Conservation (phyloP, 2,797 vertebrate genomes). For the Danio choprae region DNA sequence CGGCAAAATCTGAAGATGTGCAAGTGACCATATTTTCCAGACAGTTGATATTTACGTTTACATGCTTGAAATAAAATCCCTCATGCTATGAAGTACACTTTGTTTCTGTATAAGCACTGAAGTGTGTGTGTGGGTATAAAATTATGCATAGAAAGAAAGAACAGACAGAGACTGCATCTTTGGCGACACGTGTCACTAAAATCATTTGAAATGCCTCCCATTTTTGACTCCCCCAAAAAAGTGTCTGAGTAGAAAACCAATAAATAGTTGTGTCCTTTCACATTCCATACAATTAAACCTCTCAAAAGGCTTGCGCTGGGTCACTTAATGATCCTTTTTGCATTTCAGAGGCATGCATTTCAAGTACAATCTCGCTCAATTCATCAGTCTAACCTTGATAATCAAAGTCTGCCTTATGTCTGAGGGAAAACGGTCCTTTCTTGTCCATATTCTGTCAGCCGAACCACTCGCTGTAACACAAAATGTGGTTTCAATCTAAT, state of each 20-base stretch:
- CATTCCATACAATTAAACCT: not conserved
- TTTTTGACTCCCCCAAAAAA: not conserved
- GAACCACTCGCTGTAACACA: too few species aligned
- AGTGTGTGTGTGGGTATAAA: not conserved
- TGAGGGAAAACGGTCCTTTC: not conserved
- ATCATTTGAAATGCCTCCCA: not conserved
- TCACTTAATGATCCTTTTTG: not conserved
- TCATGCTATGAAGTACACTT: conserved; percentile 20
- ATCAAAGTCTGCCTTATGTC: conserved; percentile 5
- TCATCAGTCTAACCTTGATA: not conserved
- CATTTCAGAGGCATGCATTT: conserved; percentile 25
- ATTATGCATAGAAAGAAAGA: not conserved
- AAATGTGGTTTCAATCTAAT: conserved; percentile 23
- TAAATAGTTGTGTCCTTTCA: not conserved
- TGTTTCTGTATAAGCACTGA: not conserved
- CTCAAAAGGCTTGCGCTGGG: not conserved
- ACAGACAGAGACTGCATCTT: conserved; percentile 14
- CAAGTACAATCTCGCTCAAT: conserved; percentile 24
- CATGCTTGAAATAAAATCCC: not conserved
- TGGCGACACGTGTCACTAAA: conserved; percentile 20
- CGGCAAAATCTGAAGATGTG: not conserved
- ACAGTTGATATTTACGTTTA: conserved; percentile 5
- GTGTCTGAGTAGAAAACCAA: not conserved
- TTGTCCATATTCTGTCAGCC: not conserved
- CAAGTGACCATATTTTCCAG: not conserved